Evolutionary conservation across 2,888 invertebrate species (phyloP), one percentile per base, ranked within the genome.

Genomic region (Morpho achilles): DNA sequence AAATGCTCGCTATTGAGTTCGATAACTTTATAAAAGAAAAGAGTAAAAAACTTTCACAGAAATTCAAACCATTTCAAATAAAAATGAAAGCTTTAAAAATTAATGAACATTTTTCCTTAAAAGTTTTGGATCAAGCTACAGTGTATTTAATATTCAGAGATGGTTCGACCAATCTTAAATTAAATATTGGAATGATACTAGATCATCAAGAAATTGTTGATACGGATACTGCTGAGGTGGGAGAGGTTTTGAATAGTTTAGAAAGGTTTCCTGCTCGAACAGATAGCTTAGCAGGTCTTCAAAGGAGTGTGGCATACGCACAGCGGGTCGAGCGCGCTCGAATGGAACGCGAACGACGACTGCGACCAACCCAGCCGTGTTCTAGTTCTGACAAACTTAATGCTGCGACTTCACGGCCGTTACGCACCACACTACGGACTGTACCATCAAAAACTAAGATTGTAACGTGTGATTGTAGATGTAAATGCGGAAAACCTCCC

Each of bases 131-230:
- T 61, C 90, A 90, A 68, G 82, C 87, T 2, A 80, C 78, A 7
- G 71, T 89, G 39, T 85, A 87, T 67, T 70, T 90, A 4, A 77
- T 82, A 49, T 90, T 75, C 65, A 76, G 85, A 65, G 88, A 89
- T 60, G 87, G 87, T 2, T 70, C 78, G 9, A 80, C 80, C 7
- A 86, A 82, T 65, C 63, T 89, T 42, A 88, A 87, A 70, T 62
- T 87, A 39, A 89, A 90, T 62, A 76, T 76, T 70, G 92, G 84
- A 69, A 92, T 84, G 92, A 79, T 75, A 71, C 79, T 85, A 76
- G 91, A 83, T 77, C 91, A 82, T 74, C 88, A 81, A 79, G 92
- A 79, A 79, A 92, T 78, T 70, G 87, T 77, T 65, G 91, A 82
- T 76, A 92, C 80, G 0, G 67, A 75, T 52, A 72, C 69, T 7